Base-by-base conservation (phyloP, 2,888 invertebrate genomes). In the Caenorhabditis doughertyi region DNA sequence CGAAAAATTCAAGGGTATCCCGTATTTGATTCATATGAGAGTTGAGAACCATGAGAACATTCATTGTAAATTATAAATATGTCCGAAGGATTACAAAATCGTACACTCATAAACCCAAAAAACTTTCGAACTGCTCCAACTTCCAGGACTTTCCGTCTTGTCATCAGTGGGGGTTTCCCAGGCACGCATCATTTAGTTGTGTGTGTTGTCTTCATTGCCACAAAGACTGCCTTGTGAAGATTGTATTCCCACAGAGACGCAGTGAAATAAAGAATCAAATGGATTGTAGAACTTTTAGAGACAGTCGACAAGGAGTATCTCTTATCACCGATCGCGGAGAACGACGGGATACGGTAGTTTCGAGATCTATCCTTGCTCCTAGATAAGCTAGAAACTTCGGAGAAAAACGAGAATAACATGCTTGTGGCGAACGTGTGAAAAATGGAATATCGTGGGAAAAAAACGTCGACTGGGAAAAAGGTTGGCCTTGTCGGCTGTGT, bases 401-500 rank as follows among this genome's bases (percentile, higher is more conserved):
- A 44, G 21, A 70, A 68, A 56, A 58, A 29, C 47, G 21, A 39
- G 27, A 29, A 44, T n/a, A 5, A 11, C 5, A 18, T 13, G 4
- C 13, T 35, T 47, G 44, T 7, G 8, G 18, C 2, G 49, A 65
- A 65, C 65, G 51, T 65, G 65, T 51, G 65, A 51, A 51, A 65
- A 35, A 51, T 25, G 25, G 51, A 70, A 32, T 56, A 70, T 56
- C 73, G 73, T 64, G 73, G 73, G 64, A 74, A 74, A 72, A n/a
- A 60, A 49, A 3, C 27, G 23, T 18, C 16, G 32, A 29, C 25
- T 4, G 51, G 32, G 32, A 51, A 71, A 72, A 74, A 74, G 65
- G 74, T 76, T 76, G 74, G 74, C 74, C 74, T 76, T 76, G 74
- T 67, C 65, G 56, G 51, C 65, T 72, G 49, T 71, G 72, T 62